phyloP scores from a whole-genome alignment of 2,888 invertebrate species.

The Trichopoda pennipes region DNA sequence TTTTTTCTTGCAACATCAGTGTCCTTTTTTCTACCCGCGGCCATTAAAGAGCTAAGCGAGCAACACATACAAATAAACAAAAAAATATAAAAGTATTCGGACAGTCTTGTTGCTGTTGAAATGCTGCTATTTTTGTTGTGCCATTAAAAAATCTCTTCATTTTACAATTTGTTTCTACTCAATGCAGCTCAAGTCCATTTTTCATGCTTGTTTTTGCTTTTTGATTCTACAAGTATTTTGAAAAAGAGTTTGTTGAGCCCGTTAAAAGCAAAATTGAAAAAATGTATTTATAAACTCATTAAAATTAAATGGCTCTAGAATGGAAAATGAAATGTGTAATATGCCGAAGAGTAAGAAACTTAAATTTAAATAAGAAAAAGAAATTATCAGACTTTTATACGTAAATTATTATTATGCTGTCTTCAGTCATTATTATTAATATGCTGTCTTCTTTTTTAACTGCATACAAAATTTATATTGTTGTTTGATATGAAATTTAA shows the following conservation, averaged over 20 bases:
- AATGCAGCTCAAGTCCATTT: slow-evolving; percentile 10
- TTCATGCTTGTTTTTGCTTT: slow-evolving; percentile 14
- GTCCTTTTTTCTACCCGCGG: too few species aligned
- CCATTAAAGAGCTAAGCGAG: too few species aligned
- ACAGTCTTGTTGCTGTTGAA: slow-evolving; percentile 1
- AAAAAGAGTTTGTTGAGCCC: slow-evolving; percentile 6
- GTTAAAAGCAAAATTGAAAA: slow-evolving; percentile 12
- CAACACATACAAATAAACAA: slow-evolving; percentile 23
- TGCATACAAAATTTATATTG: too few species aligned
- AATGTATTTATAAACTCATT: slow-evolving; percentile 77
- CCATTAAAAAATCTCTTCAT: slow-evolving; percentile 33
- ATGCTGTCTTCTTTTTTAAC: neutral
- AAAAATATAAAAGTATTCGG: slow-evolving; percentile 4
- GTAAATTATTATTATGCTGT: slow-evolving; percentile 43
- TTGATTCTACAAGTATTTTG: neutral
- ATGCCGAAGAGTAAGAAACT: slow-evolving; percentile 25
- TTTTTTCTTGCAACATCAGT: too few species aligned
- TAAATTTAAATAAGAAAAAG: slow-evolving; percentile 14
- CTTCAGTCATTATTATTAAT: neutral
- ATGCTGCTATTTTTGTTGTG: slow-evolving; percentile 24
- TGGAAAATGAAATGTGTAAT: slow-evolving; percentile 49
- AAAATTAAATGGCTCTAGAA: slow-evolving; percentile 74
- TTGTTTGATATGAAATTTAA: too few species aligned
- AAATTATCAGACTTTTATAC: slow-evolving; percentile 41
- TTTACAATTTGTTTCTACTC: slow-evolving; percentile 29